phyloP scores from a whole-genome alignment of 2,888 invertebrate genomes.

The Teleogryllus oceanicus region DNA sequence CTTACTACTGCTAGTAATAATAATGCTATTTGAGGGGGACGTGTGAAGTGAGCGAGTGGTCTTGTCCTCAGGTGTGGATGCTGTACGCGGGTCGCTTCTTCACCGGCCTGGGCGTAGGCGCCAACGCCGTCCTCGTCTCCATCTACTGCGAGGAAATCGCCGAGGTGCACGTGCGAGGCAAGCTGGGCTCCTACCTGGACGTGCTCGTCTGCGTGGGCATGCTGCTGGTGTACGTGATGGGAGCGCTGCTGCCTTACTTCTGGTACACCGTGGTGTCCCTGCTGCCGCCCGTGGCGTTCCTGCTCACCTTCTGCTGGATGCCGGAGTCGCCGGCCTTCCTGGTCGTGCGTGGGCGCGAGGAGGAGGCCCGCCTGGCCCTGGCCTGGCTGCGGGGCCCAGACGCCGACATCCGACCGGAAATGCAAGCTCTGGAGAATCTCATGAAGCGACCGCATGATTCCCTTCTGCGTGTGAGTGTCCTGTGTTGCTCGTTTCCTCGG shows the following conservation, averaged over 20 bases:
- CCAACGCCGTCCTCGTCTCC: constrained; percentile 47
- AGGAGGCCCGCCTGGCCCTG: background rate
- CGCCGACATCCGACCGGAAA: background rate
- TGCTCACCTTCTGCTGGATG: constrained; percentile 4
- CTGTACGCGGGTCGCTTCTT: constrained; percentile 19
- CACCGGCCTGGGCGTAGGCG: constrained; percentile 45
- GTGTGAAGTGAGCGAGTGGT: too few relatives aligned
- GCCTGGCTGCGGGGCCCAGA: background rate
- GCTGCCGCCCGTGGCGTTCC: background rate
- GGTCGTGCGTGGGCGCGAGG: background rate
- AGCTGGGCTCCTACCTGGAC: constrained; percentile 21
- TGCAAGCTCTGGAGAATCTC: background rate
- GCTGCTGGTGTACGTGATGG: constrained; percentile 19
- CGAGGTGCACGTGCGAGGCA: constrained; percentile 29
- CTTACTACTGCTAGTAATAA: too few relatives aligned
- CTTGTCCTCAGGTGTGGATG: background rate
- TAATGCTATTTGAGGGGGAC: too few relatives aligned
- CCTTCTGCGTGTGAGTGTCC: too few relatives aligned
- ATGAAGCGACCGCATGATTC: too few relatives aligned
- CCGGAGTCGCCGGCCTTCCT: constrained; percentile 24
- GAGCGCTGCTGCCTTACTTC: background rate
- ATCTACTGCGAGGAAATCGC: constrained; percentile 50
- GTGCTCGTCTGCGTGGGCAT: constrained; percentile 18
- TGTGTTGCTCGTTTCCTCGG: background rate
- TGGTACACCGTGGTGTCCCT: background rate